Percentiles rank a stretch among this genome's conserved stretches.
Conservation (phyloP, 2,888 invertebrate genomes). For the Icerya purchasi region DNA sequence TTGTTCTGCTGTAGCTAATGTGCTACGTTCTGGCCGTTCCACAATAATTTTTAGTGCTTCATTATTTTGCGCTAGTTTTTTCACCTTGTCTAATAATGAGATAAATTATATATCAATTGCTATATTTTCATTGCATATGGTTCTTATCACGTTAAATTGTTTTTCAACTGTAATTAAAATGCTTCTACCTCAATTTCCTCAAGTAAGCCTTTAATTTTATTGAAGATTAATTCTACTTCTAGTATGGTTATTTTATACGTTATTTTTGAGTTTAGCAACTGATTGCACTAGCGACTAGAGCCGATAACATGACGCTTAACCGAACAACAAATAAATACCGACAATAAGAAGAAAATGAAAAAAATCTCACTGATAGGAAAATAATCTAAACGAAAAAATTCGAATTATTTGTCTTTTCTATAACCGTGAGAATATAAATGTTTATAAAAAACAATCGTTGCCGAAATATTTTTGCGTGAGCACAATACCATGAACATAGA, state of each 20-base stretch:
- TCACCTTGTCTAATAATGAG: neutral
- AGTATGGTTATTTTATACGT: neutral
- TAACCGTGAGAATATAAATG: too few species aligned
- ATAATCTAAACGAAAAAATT: too few species aligned
- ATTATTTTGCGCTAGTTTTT: too few species aligned
- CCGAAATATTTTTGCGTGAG: too few species aligned
- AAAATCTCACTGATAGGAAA: too few species aligned
- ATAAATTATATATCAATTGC: neutral
- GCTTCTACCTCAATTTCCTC: neutral
- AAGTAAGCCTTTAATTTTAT: neutral
- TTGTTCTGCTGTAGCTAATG: neutral
- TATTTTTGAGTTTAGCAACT: neutral
- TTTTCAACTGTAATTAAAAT: neutral
- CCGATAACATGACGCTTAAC: neutral
- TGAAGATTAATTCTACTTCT: neutral
- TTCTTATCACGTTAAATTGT: neutral
- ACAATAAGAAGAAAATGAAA: too few species aligned
- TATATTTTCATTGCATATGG: neutral
- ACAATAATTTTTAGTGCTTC: neutral
- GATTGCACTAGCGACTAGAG: neutral
- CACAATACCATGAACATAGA: too few species aligned
- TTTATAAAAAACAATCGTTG: too few species aligned
- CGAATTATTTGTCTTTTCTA: too few species aligned
- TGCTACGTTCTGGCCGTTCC: neutral
- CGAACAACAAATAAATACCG: neutral